These are phyloP conservation scores for Volucella inanis DNA, from an alignment of 2,888 invertebrate species.

Conservation along the genomic window DNA sequence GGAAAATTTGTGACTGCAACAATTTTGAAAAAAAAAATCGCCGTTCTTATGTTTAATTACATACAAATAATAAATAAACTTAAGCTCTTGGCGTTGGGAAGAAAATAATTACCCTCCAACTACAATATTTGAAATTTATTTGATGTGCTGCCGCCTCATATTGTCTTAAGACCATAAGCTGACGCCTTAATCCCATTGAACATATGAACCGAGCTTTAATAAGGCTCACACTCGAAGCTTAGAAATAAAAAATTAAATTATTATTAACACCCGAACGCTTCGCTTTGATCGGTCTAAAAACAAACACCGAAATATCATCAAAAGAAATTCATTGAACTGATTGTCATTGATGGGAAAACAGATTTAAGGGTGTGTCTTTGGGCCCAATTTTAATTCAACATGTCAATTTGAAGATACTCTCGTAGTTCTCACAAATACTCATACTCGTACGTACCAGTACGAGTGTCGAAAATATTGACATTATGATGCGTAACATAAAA, in stretches of 20 bases:
- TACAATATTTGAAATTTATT: slow-evolving; percentile 33
- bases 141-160: slow-evolving; percentile 26
- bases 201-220: slow-evolving; percentile 35
- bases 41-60: too few relatives aligned
- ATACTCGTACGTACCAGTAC: neutral
- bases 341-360: slow-evolving; percentile 36
- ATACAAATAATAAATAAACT: too few relatives aligned
- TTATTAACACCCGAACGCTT: slow-evolving; percentile 51
- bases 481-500: slow-evolving; percentile 65
- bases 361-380: slow-evolving; percentile 46
- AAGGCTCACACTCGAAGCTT: neutral
- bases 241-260: slow-evolving; percentile 15
- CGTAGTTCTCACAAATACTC: slow-evolving; percentile 2
- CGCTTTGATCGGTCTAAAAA: slow-evolving; percentile 19
- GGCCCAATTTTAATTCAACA: slow-evolving; percentile 30
- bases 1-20: too few relatives aligned
- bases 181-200: slow-evolving; percentile 50
- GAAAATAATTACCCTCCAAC: slow-evolving; percentile 2
- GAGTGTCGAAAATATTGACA: slow-evolving; percentile 58
- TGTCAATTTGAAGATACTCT: slow-evolving; percentile 38
- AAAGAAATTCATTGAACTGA: slow-evolving; percentile 45
- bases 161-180: slow-evolving; percentile 47
- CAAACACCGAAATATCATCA: slow-evolving; percentile 18
- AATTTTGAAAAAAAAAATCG: too few relatives aligned
- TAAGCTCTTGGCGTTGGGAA: too few relatives aligned